Evolutionary conservation across 1,140 invertebrate species (phyloP), one percentile per base, ranked within the genome.

Genomic region (Augochlora pura): DNA sequence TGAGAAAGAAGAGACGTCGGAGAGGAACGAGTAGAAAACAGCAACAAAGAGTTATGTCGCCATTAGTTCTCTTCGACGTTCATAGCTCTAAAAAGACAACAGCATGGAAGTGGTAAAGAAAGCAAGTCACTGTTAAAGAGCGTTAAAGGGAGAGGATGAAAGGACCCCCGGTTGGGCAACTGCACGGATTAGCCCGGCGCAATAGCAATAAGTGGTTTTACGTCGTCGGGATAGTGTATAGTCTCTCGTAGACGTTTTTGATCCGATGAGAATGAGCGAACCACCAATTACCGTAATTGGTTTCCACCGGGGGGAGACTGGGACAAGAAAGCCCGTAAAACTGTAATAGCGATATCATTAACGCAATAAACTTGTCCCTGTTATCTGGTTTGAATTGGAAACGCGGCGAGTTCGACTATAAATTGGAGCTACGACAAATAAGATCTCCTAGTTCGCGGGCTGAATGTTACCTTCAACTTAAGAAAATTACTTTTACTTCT

Each of bases 241-340:
- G 65, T 49, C 69, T 25, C 21, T 2, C 7, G 25, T 9, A 21
- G 42, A 38, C 32, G 27, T 16, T 62, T 46, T 63, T 49, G 14
- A 68, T 46, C 7, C 39, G 10, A 16, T 18, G 10, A n/a, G n/a
- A n/a, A 52, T 62, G 46, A 77, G 52, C 60, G 42, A 52, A 32
- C 25, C 9, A 46, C 9, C 57, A 63, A 77, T 77, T 77, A 62
- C 38, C 27, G 25, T 39, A 46, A 77, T 42, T 52, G 57, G 59
- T 25, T 62, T 18, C 27, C 49, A 14, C 49, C 9, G n/a, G 7
- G n/a, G 23, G 18, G n/a, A n/a, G n/a, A n/a, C 12, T 5, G 4
- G 21, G n/a, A 49, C 23, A 39, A 25, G 23, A 49, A 38, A 60
- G 39, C 10, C 18, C 18, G 27, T 14, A 57, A 42, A 42, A 67